Conservation (phyloP, 2,797 vertebrate species). For the Sibirionetta formosa region DNA sequence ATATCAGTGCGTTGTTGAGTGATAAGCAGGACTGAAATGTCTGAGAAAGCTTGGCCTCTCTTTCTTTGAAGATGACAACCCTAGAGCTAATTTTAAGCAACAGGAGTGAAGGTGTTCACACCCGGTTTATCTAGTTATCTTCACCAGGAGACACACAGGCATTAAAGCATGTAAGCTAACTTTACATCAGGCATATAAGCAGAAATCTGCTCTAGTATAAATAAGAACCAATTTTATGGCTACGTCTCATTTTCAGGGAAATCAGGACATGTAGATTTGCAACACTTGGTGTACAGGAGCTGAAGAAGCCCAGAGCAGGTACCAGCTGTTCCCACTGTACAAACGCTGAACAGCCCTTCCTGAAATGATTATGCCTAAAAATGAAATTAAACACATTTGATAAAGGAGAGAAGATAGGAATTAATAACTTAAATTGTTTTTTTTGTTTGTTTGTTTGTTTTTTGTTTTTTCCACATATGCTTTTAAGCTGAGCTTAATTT, state of each 20-base stretch:
- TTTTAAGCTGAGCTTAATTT: slow-evolving; percentile 3
- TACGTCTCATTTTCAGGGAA: not conserved
- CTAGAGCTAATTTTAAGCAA: not conserved
- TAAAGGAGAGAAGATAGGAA: not conserved
- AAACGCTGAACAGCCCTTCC: not conserved
- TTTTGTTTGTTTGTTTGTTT: too few relatives aligned
- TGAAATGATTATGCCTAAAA: not conserved
- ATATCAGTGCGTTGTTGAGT: not conserved
- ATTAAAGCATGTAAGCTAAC: not conserved
- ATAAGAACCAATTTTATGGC: not conserved
- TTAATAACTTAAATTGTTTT: not conserved
- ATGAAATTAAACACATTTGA: not conserved
- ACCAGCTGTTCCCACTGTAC: not conserved
- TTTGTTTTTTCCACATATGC: rapidly evolving
- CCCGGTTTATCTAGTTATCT: not conserved
- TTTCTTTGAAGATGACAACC: not conserved
- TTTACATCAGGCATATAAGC: not conserved
- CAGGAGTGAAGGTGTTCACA: not conserved
- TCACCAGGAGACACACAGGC: not conserved
- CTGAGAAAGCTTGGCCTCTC: not conserved
- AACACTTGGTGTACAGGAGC: not conserved
- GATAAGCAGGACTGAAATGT: not conserved
- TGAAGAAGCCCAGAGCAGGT: not conserved
- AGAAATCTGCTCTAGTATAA: not conserved
- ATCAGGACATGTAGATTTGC: not conserved